Base-by-base conservation (phyloP, 2,888 invertebrate species). In the Odontocerum albicorne region DNA sequence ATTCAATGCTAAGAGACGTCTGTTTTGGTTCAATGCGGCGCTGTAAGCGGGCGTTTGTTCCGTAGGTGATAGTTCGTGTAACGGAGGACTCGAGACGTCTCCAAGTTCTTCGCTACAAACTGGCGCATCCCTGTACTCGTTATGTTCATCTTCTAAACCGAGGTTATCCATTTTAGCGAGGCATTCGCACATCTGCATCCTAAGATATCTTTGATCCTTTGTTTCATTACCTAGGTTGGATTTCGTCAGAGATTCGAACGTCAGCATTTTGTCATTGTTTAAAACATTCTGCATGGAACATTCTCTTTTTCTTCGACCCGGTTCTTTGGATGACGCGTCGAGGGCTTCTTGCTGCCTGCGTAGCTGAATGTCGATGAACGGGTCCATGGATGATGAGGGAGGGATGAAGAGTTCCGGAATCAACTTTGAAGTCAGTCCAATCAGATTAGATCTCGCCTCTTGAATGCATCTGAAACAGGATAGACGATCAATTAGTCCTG, bases 51-150 rank as follows among this genome's bases (percentile, higher is more conserved):
- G 47, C 27, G 33, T 19, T 32, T 12, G 50, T 19, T 35, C 42
- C 3, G 54, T 73, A 0, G 77, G 77, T 0, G 77, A 77, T 69
- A 72, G 70, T 46, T 76, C 74, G 44, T 77, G 77, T 0, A 77
- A 44, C 1, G 77, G 77, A 0, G 77, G 77, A 50, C 77, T 77
- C 0, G 42, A 27, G 1, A 36, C 13, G 6, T 21, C 40, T 61
- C 74, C 74, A 0, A 74, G 72, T 60, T 33, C 42, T 10, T 17
- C 31, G 20, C 10, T 19, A 1, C 4, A 15, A 4, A 12, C 20
- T 2, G n/a, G 19, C 6, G 27, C 10, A 8, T 13, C 10, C n/a
- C n/a, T 20, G n/a, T 16, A 17, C 39, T 39, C 31, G 13, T n/a
- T 4, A 17, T 21, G 2, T 12, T 20, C 16, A 10, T 40, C 40